Base-by-base conservation (phyloP, 2,888 invertebrate species). In the Ophion ellenae region DNA sequence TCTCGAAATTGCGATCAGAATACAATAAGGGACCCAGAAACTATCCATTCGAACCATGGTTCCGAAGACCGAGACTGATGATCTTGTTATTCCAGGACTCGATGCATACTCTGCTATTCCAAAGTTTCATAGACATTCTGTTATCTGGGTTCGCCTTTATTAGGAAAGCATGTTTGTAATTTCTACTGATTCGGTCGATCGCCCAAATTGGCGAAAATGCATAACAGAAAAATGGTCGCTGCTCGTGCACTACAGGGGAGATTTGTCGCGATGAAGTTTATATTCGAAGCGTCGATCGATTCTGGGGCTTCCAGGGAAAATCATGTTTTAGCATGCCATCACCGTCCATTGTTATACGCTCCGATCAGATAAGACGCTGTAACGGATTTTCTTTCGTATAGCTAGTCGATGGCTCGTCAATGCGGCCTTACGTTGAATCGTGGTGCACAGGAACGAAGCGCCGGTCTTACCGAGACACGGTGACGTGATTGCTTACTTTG, bases 331-430 rank as follows among this genome's bases (percentile, higher is more conserved):
- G 20, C 20, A 76, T 14, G 53, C 47, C 17, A 76, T 70, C 20
- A 70, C 45, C 67, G 53, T 53, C 70, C 24, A 70, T 81, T 70
- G 81, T 61, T 63, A 75, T 63, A 61, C 47, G 69, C 47, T 57
- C 53, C 36, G 32, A 64, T 57, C 53, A 59, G 64, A 76, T 28
- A 47, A 82, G 75, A 6, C 24, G 40, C 45, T 64, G 47, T 57
- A 71, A 66, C 70, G n/a, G 74, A 53, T 17, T 57, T 20, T 81
- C 75, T 63, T 81, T 81, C 69, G 61, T 24, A 59, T 69, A 75
- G 45, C 47, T 28, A 24, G 14, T 61, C n/a, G 76, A 70, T 70
- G 20, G 59, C 71, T n/a, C 36, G 77, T 69, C 61, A 67, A 81
- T 76, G n/a, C 66, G 57, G 63, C 61, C 71, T 82, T 71, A 61